Percentiles rank a stretch among this genome's conserved stretches.
phyloP scores from a whole-genome alignment of 2,797 vertebrate species.

The Luscinia luscinia region DNA sequence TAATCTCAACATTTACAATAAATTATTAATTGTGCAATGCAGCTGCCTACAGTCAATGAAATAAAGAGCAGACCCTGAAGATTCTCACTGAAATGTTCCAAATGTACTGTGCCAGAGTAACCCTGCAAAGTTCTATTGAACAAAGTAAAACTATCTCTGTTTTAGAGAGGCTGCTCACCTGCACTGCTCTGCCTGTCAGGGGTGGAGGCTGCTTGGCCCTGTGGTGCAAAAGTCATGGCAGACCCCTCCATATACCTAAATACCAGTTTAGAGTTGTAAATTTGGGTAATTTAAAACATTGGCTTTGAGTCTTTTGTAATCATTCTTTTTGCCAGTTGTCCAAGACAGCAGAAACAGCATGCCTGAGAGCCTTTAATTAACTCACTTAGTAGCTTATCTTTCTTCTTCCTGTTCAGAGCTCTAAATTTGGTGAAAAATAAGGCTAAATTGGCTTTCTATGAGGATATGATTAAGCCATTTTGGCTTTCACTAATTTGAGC shows the following conservation, averaged over 20 bases:
- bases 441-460: constrained; percentile 51
- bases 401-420: constrained; percentile 36
- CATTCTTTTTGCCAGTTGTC: background rate
- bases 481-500: constrained; percentile 49
- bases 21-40: background rate
- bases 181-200: background rate
- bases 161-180: background rate
- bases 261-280: background rate
- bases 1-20: background rate
- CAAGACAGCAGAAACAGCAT: background rate
- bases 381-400: constrained; percentile 37
- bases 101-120: background rate
- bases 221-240: background rate
- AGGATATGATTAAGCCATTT: constrained; percentile 44
- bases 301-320: background rate
- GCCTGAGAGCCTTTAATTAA: constrained; percentile 46
- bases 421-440: constrained; percentile 60
- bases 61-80: background rate
- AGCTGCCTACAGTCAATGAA: background rate
- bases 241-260: background rate
- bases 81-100: background rate
- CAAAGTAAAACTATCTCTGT: background rate
- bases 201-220: background rate
- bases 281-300: background rate
- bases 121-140: background rate